Percentiles rank a stretch among this genome's conserved stretches.
Conservation (phyloP, 1,140 invertebrate genomes). For the Palaemon carinicauda region DNA sequence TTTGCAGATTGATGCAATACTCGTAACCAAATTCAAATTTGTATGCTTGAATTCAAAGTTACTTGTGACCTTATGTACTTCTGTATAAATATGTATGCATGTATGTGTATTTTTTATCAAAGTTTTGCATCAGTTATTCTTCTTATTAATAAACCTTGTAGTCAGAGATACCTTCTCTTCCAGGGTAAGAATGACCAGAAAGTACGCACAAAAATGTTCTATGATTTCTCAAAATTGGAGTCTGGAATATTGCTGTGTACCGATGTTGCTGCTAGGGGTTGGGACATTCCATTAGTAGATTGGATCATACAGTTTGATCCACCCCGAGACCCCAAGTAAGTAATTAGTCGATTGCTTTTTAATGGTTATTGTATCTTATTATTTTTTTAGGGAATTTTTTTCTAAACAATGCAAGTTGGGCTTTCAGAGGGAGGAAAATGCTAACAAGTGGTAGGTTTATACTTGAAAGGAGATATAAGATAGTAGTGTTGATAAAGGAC, state of each 20-base stretch:
- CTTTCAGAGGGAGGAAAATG: too few species aligned
- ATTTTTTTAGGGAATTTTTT: background rate
- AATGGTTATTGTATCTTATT: background rate
- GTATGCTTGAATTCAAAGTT: too few species aligned
- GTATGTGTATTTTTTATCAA: too few species aligned
- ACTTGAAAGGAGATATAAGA: too few species aligned
- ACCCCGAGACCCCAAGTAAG: slow-evolving; percentile 96
- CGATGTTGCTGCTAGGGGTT: slow-evolving; percentile 93
- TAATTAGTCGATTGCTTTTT: background rate
- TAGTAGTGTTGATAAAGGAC: too few species aligned
- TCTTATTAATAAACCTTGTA: too few species aligned
- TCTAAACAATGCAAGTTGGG: background rate
- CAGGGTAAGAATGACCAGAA: slow-evolving; percentile 98
- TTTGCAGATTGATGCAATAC: too few species aligned
- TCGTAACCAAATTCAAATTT: too few species aligned
- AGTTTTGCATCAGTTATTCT: too few species aligned
- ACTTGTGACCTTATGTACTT: too few species aligned
- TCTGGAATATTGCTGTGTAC: slow-evolving; percentile 95
- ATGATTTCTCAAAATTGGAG: slow-evolving; percentile 96
- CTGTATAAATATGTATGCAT: too few species aligned
- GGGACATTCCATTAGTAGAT: slow-evolving; percentile 97
- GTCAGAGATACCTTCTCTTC: slow-evolving; percentile 64
- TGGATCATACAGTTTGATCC: slow-evolving; percentile 99
- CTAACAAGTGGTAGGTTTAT: too few species aligned
- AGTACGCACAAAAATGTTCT: slow-evolving; percentile 97